phyloP scores from a whole-genome alignment of 2,113 vertebrate species.

The Arenaria interpres region DNA sequence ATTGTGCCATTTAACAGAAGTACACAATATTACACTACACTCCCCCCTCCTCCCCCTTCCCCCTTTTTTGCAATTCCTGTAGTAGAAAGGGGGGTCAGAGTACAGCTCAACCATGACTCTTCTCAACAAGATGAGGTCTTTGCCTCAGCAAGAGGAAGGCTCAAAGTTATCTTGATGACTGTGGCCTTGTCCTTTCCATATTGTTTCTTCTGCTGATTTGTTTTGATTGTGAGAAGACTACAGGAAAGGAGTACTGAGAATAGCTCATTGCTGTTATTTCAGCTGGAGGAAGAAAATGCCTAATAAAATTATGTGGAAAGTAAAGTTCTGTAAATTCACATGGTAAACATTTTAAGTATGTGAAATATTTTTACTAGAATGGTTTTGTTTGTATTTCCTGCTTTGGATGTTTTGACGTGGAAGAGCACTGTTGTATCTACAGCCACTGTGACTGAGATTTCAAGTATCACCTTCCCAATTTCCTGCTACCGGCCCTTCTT shows the following conservation, averaged over 20 bases:
- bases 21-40: neutral
- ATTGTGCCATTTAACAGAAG: neutral
- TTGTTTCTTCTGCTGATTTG: constrained; percentile 12
- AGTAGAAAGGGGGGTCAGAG: neutral
- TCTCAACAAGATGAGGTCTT: neutral
- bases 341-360: constrained; percentile 16
- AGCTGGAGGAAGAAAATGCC: constrained; percentile 42
- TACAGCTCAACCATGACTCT: neutral
- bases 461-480: neutral
- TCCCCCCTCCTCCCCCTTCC: neutral
- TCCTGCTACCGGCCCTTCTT: neutral
- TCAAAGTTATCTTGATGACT: neutral
- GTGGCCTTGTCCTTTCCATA: neutral
- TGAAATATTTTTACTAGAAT: constrained; percentile 56
- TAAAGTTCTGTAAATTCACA: constrained; percentile 27
- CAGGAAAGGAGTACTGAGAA: constrained; percentile 11
- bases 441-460: neutral
- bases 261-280: constrained; percentile 47
- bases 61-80: neutral
- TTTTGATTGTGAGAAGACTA: neutral
- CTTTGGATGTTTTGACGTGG: neutral
- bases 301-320: constrained; percentile 12
- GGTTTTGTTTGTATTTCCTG: constrained; percentile 33
- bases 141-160: neutral
- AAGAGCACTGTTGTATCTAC: neutral